Conservation (phyloP, 2,797 vertebrate species). For the Crenuchus spilurus region DNA sequence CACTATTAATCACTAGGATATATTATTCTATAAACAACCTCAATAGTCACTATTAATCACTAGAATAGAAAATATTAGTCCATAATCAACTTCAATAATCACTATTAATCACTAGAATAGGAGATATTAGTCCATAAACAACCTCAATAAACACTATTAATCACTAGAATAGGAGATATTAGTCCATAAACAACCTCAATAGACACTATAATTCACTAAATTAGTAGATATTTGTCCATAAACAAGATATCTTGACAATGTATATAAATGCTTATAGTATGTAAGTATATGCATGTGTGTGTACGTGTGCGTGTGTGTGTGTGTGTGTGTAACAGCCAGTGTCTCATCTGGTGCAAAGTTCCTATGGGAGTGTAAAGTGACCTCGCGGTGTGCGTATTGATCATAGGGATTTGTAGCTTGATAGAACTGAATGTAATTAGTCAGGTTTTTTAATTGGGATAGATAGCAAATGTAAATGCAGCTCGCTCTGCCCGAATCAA, state of each 20-base stretch:
- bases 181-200: too few relatives aligned
- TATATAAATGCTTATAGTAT: not conserved
- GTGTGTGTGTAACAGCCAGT: constrained; percentile 21
- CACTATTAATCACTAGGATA: too few relatives aligned
- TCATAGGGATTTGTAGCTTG: constrained; percentile 56
- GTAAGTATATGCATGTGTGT: not conserved
- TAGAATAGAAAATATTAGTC: too few relatives aligned
- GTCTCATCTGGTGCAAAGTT: constrained; percentile 36
- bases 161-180: too few relatives aligned
- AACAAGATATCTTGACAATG: not conserved
- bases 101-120: too few relatives aligned
- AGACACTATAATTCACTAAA: too few relatives aligned
- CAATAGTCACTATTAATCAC: too few relatives aligned
- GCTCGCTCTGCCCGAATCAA: constrained; percentile 36
- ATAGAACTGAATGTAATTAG: constrained; percentile 60
- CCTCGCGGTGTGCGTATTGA: constrained; percentile 51
- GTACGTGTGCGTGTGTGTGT: constrained; percentile 27
- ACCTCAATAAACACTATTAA: too few relatives aligned
- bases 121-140: too few relatives aligned
- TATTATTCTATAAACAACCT: too few relatives aligned
- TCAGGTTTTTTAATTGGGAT: constrained; percentile 52
- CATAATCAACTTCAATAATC: too few relatives aligned
- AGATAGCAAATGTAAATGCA: constrained; percentile 58
- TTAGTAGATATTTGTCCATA: too few relatives aligned
- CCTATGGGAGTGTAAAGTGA: constrained; percentile 49